Evolutionary conservation across 53 echinoderm and acorn worm species (phyloP), one percentile per base, ranked within the genome.

Genomic region (Arbacia lixula): DNA sequence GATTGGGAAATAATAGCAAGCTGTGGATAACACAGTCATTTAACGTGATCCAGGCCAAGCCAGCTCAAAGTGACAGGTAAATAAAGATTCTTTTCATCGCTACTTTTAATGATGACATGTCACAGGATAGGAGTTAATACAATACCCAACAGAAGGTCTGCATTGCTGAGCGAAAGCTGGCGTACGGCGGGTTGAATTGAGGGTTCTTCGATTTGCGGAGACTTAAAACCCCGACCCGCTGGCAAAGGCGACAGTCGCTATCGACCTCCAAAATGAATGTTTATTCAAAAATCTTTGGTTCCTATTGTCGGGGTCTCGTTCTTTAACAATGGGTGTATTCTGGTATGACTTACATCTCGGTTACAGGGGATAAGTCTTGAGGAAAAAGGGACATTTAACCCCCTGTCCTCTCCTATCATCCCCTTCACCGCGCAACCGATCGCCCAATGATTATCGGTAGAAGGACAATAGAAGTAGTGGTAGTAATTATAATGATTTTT

Each of bases 211-310:
- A 71, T 71, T 41, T n/a, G n/a, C n/a, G 66, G 63, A 12, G 38
- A 66, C 22, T 2, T 35, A 38, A 8, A 14, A 21, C 71, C 14
- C 24, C 38, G 12, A 42, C 41, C 71, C 26, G 46, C 71, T 28
- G 41, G 42, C 50, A 71, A 26, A 43, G 54, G 53, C 33, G 75
- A 53, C 75, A 53, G 54, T 53, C 53, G 52, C 34, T 75, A 75
- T 75, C 75, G 75, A 75, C 12, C 54, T 5, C 31, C 21, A 33
- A 75, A 75, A 75, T 75, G 75, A 75, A 75, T 75, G 75, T 75
- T 75, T 75, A 53, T 54, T 53, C 53, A 53, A 50, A 53, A 75
- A 29, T 38, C 75, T 75, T 75, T 38, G 1, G 3, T 19, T 17
- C 35, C 5, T 54, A 38, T 52, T 53, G 32, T 75, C 17, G 55